Percentiles rank a stretch among this genome's conserved stretches.
These are phyloP conservation scores for Onychostruthus taczanowskii DNA, from an alignment of 2,113 vertebrate species.

Conservation along the genomic window DNA sequence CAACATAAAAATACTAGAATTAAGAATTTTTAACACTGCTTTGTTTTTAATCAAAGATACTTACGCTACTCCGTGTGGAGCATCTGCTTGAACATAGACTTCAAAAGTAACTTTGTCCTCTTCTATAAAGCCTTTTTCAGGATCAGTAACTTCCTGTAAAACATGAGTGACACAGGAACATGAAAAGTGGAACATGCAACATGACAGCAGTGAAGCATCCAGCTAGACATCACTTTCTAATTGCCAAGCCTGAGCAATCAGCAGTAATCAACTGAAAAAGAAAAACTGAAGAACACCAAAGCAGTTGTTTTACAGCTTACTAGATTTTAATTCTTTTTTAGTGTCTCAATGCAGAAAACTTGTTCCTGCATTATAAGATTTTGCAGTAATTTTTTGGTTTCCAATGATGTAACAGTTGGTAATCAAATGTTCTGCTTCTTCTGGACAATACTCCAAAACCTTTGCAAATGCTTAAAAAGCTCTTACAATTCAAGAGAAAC, in stretches of 20 bases:
- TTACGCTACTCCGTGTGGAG: conserved; percentile 97
- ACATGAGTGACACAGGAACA: neutral
- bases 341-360: neutral
- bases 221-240: neutral
- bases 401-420: neutral
- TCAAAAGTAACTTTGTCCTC: conserved; percentile 99
- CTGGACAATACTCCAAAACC: neutral
- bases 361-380: neutral
- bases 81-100: conserved; percentile 97
- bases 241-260: neutral
- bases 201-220: neutral
- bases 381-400: neutral
- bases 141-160: conserved; percentile 95
- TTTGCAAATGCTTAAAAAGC: neutral
- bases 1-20: neutral
- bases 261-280: neutral
- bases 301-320: neutral
- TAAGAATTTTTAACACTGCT: neutral
- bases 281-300: neutral
- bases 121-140: conserved; percentile 95
- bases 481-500: neutral
- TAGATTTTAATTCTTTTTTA: neutral
- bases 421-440: neutral
- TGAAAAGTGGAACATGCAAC: neutral
- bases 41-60: conserved; percentile 54